Base-by-base conservation (phyloP, 1,140 invertebrate genomes). In the Polypedilum pembai region DNA sequence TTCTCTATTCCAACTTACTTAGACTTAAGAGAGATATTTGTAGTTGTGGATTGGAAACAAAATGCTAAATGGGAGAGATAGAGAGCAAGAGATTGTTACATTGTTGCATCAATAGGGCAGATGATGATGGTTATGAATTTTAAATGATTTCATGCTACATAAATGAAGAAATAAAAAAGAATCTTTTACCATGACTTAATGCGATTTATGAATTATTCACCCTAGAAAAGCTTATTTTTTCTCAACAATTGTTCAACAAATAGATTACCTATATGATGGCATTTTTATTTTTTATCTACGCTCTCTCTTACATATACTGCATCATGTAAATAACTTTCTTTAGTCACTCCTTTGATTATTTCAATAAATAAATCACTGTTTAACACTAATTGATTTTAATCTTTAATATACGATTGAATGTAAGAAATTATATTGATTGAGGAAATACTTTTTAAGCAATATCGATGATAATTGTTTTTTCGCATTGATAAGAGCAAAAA, bases 311-410 rank as follows among this genome's bases (percentile, higher is more conserved):
- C 45, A 56, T 5, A 56, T 56, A n/a, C 45, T 56, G 45, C 12
- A n/a, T 56, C 45, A 56, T 56, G 45, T 56, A 56, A 56, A 56
- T 56, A 12, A 56, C 45, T 56, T 56, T 56, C n/a, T n/a, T 56
- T 56, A 56, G 45, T 56, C 45, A 56, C 45, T 56, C 45, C 45
- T n/a, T 56, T n/a, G n/a, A 56, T 56, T 56, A 56, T 15, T 12
- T 12, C 45, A 56, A n/a, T n/a, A 56, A 56, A n/a, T 56, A 33
- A 33, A 33, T 5, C n/a, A n/a, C 24, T 33, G 1, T 33, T 33
- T 33, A 3, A 33, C 24, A 33, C 24, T 33, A 5, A 5, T 33
- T 33, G 24, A 5, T 33, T 33, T 33, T 33, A 15, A 45, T 45
- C 41, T 45, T 1, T 45, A 15, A 3, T 45, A 12, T 2, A 45